phyloP scores from a whole-genome alignment of 2,888 invertebrate species.

The Lacanobia wlatinum region DNA sequence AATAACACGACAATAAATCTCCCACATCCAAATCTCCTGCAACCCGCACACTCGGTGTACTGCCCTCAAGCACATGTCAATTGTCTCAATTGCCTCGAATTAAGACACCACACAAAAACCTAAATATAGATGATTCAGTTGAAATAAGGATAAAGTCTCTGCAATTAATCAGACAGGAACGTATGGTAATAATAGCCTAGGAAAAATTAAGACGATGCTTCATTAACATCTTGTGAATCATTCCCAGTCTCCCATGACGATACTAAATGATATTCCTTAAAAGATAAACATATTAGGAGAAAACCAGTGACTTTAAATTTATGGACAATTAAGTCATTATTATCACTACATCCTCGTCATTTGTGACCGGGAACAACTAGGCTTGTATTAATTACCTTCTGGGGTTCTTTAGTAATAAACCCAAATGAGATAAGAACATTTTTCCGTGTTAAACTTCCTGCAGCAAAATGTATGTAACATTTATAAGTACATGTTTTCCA shows the following conservation, averaged over 20 bases:
- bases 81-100: slow-evolving; percentile 87
- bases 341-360: slow-evolving; percentile 5
- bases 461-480: no score
- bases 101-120: slow-evolving; percentile 75
- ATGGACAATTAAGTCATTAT: background rate
- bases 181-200: slow-evolving; percentile 26
- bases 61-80: slow-evolving; percentile 77
- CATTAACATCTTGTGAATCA: background rate
- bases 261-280: background rate
- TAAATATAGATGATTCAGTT: slow-evolving; percentile 68
- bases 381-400: background rate
- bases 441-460: background rate
- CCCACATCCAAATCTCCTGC: slow-evolving; percentile 60
- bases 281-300: slow-evolving; percentile 13
- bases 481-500: no score
- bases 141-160: slow-evolving; percentile 77
- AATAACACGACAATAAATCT: slow-evolving; percentile 48
- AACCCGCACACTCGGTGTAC: slow-evolving; percentile 41
- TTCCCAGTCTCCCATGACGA: background rate
- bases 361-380: background rate
- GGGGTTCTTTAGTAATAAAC: background rate
- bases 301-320: background rate
- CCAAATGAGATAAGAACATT: background rate
- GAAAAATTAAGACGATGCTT: slow-evolving; percentile 29
- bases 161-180: slow-evolving; percentile 25